Base-by-base conservation (phyloP, 2,113 vertebrate species). In the Lagopus muta region DNA sequence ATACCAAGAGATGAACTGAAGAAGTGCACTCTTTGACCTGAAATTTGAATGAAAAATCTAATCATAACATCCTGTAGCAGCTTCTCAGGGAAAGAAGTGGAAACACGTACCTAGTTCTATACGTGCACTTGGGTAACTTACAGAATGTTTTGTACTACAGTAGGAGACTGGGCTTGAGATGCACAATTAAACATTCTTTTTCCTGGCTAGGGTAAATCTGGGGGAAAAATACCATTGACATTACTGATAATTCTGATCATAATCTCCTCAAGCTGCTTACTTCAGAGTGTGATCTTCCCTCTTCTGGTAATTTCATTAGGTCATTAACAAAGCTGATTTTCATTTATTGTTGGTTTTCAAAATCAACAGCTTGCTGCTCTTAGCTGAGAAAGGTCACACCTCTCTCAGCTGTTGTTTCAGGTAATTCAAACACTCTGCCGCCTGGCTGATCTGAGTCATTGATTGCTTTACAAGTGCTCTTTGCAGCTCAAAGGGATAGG, bases 291-390 rank as follows among this genome's bases (percentile, higher is more conserved):
- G 57, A 86, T 89, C 62, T 90, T 89, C 57, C 50, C 58, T 93
- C 61, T 95, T 89, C 77, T 86, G 82, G 77, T 92, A 87, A 95
- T 93, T 90, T 90, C 66, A 48, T 83, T 52, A 83, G 19, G 61
- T 69, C 58, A 20, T 54, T 67, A 74, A 88, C 34, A 86, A 90
- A 81, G 47, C 61, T 81, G 73, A 72, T 1, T 4, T 82, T 82
- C 67, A 57, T 82, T 91, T 89, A 47, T 80, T 28, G 4, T 54
- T 16, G 65, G 24, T 57, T 89, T 92, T 93, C 89, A 67, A 67
- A 95, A 71, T 77, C 12, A 71, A 52, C 82, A 90, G 80, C 38
- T 65, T 34, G 3, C 62, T 69, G 55, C 87, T 86, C 40, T 61
- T 60, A 77, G 16, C 38, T 36, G 82, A 61, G 82, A 77, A 92